These are phyloP conservation scores for Pedetes capensis DNA, from an alignment of 2,113 vertebrate genomes.

Conservation along the genomic window DNA sequence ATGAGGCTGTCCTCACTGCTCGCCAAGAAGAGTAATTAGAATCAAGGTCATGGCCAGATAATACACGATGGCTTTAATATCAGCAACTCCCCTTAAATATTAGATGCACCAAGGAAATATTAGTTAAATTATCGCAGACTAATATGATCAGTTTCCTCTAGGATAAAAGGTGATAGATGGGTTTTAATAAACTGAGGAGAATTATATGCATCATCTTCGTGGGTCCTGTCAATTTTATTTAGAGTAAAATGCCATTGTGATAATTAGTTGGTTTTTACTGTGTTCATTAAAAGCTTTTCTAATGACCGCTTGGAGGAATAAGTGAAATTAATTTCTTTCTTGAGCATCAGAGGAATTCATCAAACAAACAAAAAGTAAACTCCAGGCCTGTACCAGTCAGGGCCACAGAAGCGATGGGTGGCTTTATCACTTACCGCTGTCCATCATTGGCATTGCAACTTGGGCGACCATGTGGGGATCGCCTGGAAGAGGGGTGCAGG, in stretches of 20 bases:
- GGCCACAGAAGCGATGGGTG: fast-evolving
- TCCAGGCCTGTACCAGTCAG: fast-evolving
- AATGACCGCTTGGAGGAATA: slow-evolving; percentile 82
- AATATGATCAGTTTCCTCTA: slow-evolving; percentile 85
- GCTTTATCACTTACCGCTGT: fast-evolving
- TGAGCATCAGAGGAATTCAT: slow-evolving; percentile 71
- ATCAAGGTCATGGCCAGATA: slow-evolving; percentile 79
- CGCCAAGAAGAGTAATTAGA: slow-evolving; percentile 81
- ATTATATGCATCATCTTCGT: slow-evolving; percentile 85
- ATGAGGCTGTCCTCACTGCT: slow-evolving; percentile 54
- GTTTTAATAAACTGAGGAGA: slow-evolving; percentile 91
- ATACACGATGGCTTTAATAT: slow-evolving; percentile 87
- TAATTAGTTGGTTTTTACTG: slow-evolving; percentile 88
- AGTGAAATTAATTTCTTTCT: slow-evolving; percentile 85
- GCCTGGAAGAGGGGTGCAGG: fast-evolving
- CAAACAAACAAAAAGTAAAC: slow-evolving; percentile 78
- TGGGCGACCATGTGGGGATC: fast-evolving
- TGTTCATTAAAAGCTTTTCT: slow-evolving; percentile 88
- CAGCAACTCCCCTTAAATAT: slow-evolving; percentile 84
- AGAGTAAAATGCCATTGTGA: slow-evolving; percentile 88
- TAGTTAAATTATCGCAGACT: slow-evolving; percentile 86
- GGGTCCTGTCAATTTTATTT: slow-evolving; percentile 95
- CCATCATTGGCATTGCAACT: fast-evolving
- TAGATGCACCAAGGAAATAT: slow-evolving; percentile 85
- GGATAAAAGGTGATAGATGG: slow-evolving; percentile 82